Percentiles rank a stretch among this genome's conserved stretches.
Evolutionary conservation across 2,113 vertebrate genomes (phyloP).

Genomic region (Oriolus oriolus): DNA sequence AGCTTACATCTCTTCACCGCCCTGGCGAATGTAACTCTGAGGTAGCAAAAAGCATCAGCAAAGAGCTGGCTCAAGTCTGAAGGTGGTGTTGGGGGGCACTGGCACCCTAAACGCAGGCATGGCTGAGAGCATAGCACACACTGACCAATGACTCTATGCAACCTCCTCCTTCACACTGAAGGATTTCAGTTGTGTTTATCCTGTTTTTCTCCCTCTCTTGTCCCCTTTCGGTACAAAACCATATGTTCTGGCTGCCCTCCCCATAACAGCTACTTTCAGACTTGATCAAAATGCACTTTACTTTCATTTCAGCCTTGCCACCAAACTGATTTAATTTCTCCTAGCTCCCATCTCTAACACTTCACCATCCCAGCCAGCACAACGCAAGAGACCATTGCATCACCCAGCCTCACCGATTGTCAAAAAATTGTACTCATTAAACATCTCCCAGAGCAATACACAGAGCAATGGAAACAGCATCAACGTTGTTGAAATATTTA

Average conservation of each 20-base stretch:
- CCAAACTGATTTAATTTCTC: background rate
- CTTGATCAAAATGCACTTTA: background rate
- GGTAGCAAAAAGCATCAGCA: background rate
- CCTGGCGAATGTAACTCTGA: background rate
- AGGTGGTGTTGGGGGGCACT: background rate
- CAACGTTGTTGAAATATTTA: background rate
- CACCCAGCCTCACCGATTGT: background rate
- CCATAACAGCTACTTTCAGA: background rate
- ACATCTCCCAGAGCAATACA: background rate
- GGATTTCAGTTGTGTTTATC: background rate
- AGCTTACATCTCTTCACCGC: accelerated
- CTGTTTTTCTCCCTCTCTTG: background rate
- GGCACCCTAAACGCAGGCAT: background rate
- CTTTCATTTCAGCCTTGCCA: background rate
- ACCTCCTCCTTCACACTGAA: accelerated
- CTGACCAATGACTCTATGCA: accelerated
- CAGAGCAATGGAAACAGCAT: background rate
- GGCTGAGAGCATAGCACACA: background rate
- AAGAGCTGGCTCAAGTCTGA: background rate
- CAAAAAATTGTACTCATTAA: background rate
- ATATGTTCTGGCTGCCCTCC: background rate
- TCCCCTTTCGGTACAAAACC: background rate
- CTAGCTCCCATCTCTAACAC: background rate
- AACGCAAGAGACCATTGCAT: background rate
- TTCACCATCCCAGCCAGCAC: background rate